A percentile compares a stretch with the other conserved stretches of the same genome.
Conservation (phyloP, 2,113 vertebrate species). For the Misgurnus anguillicaudatus region DNA sequence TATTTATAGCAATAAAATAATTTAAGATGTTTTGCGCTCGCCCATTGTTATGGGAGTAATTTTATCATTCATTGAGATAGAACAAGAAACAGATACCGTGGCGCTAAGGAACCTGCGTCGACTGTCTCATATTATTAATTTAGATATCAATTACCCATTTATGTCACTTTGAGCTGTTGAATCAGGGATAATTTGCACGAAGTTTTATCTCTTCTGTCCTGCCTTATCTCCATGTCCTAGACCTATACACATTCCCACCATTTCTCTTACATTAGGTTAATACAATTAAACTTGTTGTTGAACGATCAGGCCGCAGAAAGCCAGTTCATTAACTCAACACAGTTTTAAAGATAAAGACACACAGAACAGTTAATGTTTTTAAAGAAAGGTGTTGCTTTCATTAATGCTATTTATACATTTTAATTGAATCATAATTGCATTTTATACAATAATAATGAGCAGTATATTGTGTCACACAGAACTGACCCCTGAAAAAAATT, state of each 20-base stretch:
- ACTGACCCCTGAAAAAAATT: no score
- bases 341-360: not conserved
- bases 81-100: not conserved
- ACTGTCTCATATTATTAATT: slow-evolving; percentile 51
- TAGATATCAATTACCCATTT: slow-evolving; percentile 43
- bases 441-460: not conserved
- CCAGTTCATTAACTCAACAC: not conserved
- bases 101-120: not conserved
- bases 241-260: slow-evolving; percentile 41
- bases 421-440: slow-evolving; percentile 4
- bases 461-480: no score
- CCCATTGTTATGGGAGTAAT: not conserved
- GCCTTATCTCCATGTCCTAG: slow-evolving; percentile 25
- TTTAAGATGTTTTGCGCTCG: not conserved
- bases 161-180: slow-evolving; percentile 37
- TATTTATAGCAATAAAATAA: not conserved
- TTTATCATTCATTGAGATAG: not conserved
- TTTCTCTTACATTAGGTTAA: slow-evolving; percentile 45
- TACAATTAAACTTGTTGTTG: slow-evolving; percentile 43
- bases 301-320: slow-evolving; percentile 2
- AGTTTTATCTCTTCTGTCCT: slow-evolving; percentile 43
- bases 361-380: not conserved
- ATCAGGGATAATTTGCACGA: slow-evolving; percentile 50
- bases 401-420: not conserved
- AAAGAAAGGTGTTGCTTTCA: not conserved